Base-by-base conservation (phyloP, 2,113 vertebrate genomes). In the Bubo bubo region DNA sequence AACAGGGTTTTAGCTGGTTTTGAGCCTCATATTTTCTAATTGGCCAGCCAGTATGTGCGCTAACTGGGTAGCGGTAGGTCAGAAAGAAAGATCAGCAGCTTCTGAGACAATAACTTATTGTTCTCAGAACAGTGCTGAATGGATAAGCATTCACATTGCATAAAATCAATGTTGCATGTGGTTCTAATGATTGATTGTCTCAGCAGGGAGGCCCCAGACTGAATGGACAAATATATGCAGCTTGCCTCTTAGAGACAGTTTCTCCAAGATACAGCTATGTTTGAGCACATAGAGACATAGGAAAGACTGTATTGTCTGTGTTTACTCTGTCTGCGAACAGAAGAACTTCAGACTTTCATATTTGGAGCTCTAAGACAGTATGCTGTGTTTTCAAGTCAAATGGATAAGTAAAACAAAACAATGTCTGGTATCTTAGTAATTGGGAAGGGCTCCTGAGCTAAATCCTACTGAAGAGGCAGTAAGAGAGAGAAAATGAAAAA, bases 101-200 rank as follows among this genome's bases (percentile, higher is more conserved):
- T 70, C 49, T 68, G 62, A 84, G 86, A 97, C 91, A 97, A 95
- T 92, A 87, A 76, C 26, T 64, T 87, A 89, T 75, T 96, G 94
- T 96, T 94, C 73, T 95, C 43, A 43, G 89, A 70, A 84, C 86
- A 95, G 80, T 70, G 66, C 73, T 92, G 94, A 89, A 94, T 85
- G 91, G 86, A 75, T 81, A 91, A 91, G 73, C 62, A 64, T 72
- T 96, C 95, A 75, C 89, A 70, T 73, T 87, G 85, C 90, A 79
- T 93, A 95, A 97, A 96, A 94, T 94, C 94, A 81, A 12, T 91
- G 83, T 79, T 88, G 74, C 93, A 45, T 52, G 63, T 90, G 80
- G 32, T 62, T 95, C 86, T 87, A 70, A 79, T 94, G 89, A 94
- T 95, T 95, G 93, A 95, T 95, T 82, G 66, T 90, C 49, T 4